These are phyloP conservation scores for Daubentonia madagascariensis DNA, from an alignment of 2,113 vertebrate genomes.

Conservation along the genomic window DNA sequence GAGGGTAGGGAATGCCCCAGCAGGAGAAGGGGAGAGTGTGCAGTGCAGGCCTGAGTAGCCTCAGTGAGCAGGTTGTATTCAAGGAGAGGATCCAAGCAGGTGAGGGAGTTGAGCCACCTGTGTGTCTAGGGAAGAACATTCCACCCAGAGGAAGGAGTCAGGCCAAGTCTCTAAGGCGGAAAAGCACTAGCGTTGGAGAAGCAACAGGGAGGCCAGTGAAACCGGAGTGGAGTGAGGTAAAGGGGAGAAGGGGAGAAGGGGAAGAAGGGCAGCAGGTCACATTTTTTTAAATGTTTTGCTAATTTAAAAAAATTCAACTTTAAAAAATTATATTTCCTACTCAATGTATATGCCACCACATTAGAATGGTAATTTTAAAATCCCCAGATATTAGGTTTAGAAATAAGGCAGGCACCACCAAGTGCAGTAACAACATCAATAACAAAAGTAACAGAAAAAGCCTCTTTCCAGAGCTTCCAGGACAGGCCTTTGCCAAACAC, in stretches of 20 bases:
- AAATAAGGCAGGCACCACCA: background rate
- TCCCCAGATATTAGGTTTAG: background rate
- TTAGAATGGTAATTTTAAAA: background rate
- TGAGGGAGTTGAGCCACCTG: accelerated
- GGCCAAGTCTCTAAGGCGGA: background rate
- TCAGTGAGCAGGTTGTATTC: background rate
- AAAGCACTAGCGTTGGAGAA: background rate
- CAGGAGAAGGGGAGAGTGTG: background rate
- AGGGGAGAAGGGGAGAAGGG: background rate
- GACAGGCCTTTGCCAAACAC: background rate
- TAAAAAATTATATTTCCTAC: background rate
- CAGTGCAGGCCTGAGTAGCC: background rate
- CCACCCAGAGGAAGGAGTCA: background rate
- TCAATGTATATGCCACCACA: background rate
- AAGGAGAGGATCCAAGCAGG: background rate
- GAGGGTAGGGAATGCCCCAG: background rate
- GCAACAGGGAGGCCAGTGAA: background rate
- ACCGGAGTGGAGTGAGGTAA: background rate
- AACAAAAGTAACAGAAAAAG: background rate
- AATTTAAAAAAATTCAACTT: background rate
- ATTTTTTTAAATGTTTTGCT: background rate
- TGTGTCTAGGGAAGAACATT: background rate
- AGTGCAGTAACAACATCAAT: background rate
- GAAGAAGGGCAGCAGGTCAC: background rate
- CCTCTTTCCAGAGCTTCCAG: background rate